Conservation (phyloP, 2,113 vertebrate species). For the Chloropsis hardwickii region DNA sequence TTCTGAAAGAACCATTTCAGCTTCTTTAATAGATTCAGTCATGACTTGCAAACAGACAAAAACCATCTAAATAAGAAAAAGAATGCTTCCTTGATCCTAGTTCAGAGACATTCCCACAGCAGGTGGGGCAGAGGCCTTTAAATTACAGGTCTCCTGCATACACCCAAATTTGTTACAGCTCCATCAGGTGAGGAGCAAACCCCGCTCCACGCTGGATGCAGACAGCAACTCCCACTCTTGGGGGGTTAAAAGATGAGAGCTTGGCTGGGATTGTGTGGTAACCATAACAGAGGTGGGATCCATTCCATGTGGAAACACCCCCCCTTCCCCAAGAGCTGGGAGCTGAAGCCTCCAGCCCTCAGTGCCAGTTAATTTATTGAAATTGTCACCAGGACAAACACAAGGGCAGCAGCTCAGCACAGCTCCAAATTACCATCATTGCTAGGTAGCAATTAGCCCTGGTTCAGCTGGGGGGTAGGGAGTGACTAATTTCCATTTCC, state of each 20-base stretch:
- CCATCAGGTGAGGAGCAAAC: not conserved
- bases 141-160: conserved; percentile 6
- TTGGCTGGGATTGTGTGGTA: not conserved
- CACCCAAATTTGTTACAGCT: not conserved
- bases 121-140: conserved; percentile 54
- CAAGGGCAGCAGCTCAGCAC: not conserved
- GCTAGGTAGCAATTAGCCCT: not conserved
- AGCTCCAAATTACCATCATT: not conserved
- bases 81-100: conserved; percentile 59
- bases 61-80: conserved; percentile 41
- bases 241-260: accelerated
- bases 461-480: not conserved
- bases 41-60: conserved; percentile 40
- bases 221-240: not conserved
- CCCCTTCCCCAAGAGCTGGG: not conserved
- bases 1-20: not conserved
- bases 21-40: not conserved
- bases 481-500: not conserved
- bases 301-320: not conserved
- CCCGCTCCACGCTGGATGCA: not conserved
- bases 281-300: not conserved
- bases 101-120: conserved; percentile 63
- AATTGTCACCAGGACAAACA: not conserved
- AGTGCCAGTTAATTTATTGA: not conserved
- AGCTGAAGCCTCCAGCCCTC: not conserved